Base-by-base conservation (phyloP, 2,888 invertebrate genomes). In the Vesta saturnalis region DNA sequence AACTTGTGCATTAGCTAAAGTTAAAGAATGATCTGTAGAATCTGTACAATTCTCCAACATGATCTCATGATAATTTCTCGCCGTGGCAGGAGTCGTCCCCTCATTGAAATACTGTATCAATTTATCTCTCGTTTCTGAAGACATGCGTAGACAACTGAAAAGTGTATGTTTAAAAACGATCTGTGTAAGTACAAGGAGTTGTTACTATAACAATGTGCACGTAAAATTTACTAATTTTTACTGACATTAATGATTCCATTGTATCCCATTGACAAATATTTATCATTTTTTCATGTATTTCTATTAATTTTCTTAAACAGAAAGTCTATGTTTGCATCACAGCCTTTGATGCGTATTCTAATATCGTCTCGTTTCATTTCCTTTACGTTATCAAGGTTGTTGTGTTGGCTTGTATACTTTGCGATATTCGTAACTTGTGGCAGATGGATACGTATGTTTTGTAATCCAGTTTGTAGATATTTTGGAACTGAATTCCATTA, bases 181-280 rank as follows among this genome's bases (percentile, higher is more conserved):
- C 47, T 49, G 47, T n/a, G n/a, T n/a, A n/a, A n/a, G n/a, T n/a
- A n/a, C n/a, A n/a, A n/a, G n/a, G n/a, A n/a, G n/a, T n/a, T 49
- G 47, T 49, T 14, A 18, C 14, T 49, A 14, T 8, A n/a, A n/a
- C n/a, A n/a, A n/a, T n/a, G n/a, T n/a, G n/a, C n/a, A n/a, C n/a
- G n/a, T n/a, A n/a, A n/a, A n/a, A n/a, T n/a, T n/a, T 49, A 49
- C 8, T 14, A 49, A 49, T 49, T 14, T 49, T 3, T 49, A 49
- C 15, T 49, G 10, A 49, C 47, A 8, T 15, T 14, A 49, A 49
- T 49, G 15, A 49, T 49, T 49, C 47, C 18, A 49, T 49, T 49
- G 47, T 49, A 49, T 49, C 47, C 47, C 47, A 49, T 49, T 49
- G 47, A 49, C 47, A 49, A 49, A 49, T 49, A 49, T 49, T 49